Percentiles rank a stretch among this genome's conserved stretches.
Evolutionary conservation across 2,888 invertebrate genomes (phyloP).

Genomic region (Sinopyrophorus schimmeli): DNA sequence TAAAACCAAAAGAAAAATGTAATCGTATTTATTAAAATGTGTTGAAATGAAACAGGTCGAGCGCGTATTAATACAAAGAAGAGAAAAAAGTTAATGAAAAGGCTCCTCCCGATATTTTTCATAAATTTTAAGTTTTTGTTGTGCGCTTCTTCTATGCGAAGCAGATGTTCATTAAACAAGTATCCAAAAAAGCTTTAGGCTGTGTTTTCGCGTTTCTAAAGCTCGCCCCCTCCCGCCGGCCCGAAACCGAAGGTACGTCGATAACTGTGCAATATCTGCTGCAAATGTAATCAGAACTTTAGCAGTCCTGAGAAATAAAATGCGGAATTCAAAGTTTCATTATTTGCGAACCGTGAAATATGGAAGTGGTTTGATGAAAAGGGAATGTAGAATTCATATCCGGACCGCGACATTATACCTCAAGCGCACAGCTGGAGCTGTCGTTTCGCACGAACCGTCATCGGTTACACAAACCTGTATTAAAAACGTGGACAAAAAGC

Average conservation of each 20-base stretch:
- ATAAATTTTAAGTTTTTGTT: slow-evolving; percentile 8
- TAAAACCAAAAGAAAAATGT: background rate
- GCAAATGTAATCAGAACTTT: slow-evolving; percentile 36
- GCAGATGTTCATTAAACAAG: slow-evolving; percentile 16
- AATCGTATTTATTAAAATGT: background rate
- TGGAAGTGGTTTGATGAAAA: slow-evolving; percentile 47
- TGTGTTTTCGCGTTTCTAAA: slow-evolving; percentile 8
- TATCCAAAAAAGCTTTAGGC: slow-evolving; percentile 1
- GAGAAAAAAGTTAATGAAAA: slow-evolving; percentile 5
- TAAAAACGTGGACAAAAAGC: slow-evolving; percentile 26
- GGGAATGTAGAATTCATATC: slow-evolving; percentile 49
- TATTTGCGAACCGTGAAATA: slow-evolving; percentile 36
- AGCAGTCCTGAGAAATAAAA: slow-evolving; percentile 38
- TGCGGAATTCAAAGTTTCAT: slow-evolving; percentile 41
- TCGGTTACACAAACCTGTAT: slow-evolving; percentile 34
- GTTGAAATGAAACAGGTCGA: background rate
- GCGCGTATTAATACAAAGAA: background rate
- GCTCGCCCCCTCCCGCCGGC: too few relatives aligned
- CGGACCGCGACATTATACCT: slow-evolving; percentile 49
- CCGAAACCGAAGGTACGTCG: slow-evolving; percentile 23
- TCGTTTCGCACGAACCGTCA: slow-evolving; percentile 45
- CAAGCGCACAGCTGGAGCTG: slow-evolving; percentile 47
- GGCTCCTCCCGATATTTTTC: background rate
- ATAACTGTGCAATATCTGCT: slow-evolving; percentile 33
- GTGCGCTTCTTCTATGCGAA: slow-evolving; percentile 1